phyloP scores from a whole-genome alignment of 1,140 invertebrate genomes.

The Drosophila orosa region DNA sequence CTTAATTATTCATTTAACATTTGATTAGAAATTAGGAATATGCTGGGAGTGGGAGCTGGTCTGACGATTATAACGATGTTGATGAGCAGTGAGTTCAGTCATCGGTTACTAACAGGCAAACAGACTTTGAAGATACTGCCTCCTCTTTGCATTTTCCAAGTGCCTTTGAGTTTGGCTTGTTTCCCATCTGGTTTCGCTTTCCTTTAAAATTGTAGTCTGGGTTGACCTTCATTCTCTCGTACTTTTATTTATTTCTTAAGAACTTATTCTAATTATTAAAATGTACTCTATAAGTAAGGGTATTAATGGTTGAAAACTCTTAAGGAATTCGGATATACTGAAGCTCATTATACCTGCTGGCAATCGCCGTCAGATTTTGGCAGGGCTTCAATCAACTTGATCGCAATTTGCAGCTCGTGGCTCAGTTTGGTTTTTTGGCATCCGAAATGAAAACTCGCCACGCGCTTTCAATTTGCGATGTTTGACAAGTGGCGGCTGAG shows the following conservation, averaged over 20 bases:
- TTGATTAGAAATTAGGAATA: constrained; percentile 55
- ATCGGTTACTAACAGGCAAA: constrained; percentile 48
- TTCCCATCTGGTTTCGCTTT: constrained; percentile 3
- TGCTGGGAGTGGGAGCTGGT: background rate
- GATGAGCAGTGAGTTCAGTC: constrained; percentile 38
- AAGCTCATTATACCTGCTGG: background rate
- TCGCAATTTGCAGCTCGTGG: constrained; percentile 25
- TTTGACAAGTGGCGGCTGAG: constrained; percentile 35
- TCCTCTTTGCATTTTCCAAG: background rate
- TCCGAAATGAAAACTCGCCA: constrained; percentile 25
- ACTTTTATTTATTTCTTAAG: background rate
- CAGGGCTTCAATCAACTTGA: background rate
- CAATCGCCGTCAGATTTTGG: background rate
- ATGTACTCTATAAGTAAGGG: background rate
- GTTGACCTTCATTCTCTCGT: background rate
- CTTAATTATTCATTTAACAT: constrained; percentile 57
- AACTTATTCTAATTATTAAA: too few species aligned
- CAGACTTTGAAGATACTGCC: constrained; percentile 13
- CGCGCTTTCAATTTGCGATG: constrained; percentile 39
- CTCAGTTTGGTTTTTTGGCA: constrained; percentile 14
- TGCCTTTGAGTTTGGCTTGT: background rate
- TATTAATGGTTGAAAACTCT: background rate
- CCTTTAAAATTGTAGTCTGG: background rate
- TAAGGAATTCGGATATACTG: background rate
- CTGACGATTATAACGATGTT: constrained; percentile 23